phyloP scores from a whole-genome alignment of 2,888 invertebrate genomes.

The Ptycholaimellus sp. region DNA sequence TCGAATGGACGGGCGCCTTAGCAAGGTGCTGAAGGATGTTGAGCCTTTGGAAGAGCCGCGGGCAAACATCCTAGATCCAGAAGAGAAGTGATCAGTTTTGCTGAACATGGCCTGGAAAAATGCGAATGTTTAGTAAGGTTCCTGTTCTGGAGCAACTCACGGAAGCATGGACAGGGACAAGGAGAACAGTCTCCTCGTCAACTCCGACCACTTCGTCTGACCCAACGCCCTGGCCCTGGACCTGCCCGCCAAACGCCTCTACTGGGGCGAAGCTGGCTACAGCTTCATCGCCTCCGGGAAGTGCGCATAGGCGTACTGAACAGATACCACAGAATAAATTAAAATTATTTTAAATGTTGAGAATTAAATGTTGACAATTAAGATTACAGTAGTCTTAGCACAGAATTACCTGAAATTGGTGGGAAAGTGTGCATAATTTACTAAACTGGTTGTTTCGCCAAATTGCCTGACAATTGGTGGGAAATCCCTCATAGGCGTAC shows the following conservation, averaged over 20 bases:
- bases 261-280: conserved; percentile 88
- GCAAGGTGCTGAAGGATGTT: conserved; percentile 47
- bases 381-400: no score
- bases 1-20: conserved; percentile 48
- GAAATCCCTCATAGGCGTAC: no score
- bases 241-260: conserved; percentile 34
- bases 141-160: conserved; percentile 85
- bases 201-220: conserved; percentile 48
- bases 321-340: no score
- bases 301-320: no score
- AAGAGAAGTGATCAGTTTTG: conserved; percentile 39
- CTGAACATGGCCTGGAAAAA: not conserved
- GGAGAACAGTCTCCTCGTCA: conserved; percentile 44
- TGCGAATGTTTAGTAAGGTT: conserved; percentile 31
- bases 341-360: no score
- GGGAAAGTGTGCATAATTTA: no score
- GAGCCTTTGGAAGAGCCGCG: conserved; percentile 63
- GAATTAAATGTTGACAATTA: no score
- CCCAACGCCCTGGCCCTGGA: conserved; percentile 68
- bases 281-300: no score
- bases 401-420: no score
- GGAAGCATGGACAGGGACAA: conserved; percentile 65
- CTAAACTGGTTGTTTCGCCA: no score
- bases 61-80: conserved; percentile 66
- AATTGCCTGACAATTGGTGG: no score